These are phyloP conservation scores for Maniola jurtina DNA, from an alignment of 1,140 invertebrate genomes.

Conservation along the genomic window DNA sequence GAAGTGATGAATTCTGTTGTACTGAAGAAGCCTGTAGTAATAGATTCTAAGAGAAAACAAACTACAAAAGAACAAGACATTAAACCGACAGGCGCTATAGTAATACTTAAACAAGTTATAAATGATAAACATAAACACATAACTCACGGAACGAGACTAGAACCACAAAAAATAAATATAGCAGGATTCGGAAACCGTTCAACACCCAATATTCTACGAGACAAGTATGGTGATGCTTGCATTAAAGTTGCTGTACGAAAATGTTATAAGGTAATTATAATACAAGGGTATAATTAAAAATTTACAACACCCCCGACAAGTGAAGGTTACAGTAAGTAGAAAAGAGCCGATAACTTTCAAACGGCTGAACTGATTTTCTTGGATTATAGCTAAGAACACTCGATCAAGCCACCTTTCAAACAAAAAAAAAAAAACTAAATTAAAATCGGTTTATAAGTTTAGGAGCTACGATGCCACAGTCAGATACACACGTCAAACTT, in stretches of 20 bases:
- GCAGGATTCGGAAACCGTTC: neutral
- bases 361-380: no score
- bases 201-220: slow-evolving; percentile 13
- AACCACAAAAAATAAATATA: neutral
- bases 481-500: no score
- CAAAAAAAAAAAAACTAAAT: no score
- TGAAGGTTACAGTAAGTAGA: no score
- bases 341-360: no score
- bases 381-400: no score
- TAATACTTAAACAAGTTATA: neutral
- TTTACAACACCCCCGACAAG: no score
- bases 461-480: no score
- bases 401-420: no score
- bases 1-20: neutral
- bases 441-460: no score
- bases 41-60: neutral
- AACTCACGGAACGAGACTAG: neutral
- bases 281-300: neutral
- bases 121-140: neutral
- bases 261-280: slow-evolving; percentile 31
- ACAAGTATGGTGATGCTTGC: slow-evolving; percentile 28
- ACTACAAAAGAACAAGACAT: neutral
- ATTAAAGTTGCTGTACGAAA: slow-evolving; percentile 31
- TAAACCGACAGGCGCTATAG: neutral
- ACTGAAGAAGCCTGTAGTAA: no score